Evolutionary conservation across 2,888 invertebrate genomes (phyloP).

Genomic region (Callyntrura sp.): DNA sequence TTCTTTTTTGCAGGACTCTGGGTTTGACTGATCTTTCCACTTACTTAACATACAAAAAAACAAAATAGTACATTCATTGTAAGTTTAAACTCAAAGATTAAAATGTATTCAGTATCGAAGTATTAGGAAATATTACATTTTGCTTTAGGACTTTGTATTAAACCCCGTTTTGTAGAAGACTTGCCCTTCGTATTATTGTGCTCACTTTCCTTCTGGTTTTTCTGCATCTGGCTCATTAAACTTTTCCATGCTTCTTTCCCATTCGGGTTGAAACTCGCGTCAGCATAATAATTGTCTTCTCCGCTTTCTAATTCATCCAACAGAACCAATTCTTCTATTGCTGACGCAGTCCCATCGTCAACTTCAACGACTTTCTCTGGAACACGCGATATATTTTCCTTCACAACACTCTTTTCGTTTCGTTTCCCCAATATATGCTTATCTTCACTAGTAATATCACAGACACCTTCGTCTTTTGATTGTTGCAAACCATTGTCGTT

Average conservation of each 20-base stretch:
- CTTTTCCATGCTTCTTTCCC: constrained; percentile 78
- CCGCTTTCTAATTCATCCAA: not conserved
- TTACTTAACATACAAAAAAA: not conserved
- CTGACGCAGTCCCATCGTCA: not conserved
- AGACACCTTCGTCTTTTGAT: too few relatives aligned
- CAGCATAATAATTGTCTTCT: not conserved
- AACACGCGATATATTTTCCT: not conserved
- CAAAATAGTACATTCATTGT: not conserved
- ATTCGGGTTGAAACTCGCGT: not conserved
- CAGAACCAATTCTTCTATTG: not conserved
- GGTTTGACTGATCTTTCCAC: not conserved
- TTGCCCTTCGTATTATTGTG: constrained; percentile 37
- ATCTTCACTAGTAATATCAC: too few relatives aligned
- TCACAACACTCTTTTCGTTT: too few relatives aligned
- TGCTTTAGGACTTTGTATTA: constrained; percentile 42
- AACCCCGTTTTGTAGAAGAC: constrained; percentile 11
- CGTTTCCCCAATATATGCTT: too few relatives aligned
- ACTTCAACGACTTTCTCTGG: not conserved
- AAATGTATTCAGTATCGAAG: not conserved
- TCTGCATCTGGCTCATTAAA: constrained; percentile 81
- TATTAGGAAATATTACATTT: constrained; percentile 21
- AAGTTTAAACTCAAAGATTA: not conserved
- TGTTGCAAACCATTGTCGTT: too few relatives aligned
- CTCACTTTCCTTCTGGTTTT: constrained; percentile 74
- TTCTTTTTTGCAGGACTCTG: constrained; percentile 53